Evolutionary conservation across 2,888 invertebrate species (phyloP).

Genomic region (Prosopocoilus inquinatus): DNA sequence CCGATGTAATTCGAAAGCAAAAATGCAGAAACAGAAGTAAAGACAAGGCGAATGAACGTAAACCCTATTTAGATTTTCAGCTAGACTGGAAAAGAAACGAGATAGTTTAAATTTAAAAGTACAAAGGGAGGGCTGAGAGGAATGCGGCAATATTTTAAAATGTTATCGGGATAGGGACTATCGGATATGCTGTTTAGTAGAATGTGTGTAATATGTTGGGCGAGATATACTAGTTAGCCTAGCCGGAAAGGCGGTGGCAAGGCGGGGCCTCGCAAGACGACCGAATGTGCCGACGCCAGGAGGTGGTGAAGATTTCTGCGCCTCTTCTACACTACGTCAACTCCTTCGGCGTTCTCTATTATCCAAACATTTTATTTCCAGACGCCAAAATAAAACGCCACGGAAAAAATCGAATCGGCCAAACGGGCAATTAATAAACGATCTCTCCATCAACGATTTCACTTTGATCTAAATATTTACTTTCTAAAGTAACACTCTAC

Average conservation of each 20-base stretch:
- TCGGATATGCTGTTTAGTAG: constrained; percentile 26
- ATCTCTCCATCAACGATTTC: no score
- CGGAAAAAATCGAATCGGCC: no score
- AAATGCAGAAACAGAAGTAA: constrained; percentile 11
- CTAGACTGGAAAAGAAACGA: constrained; percentile 35
- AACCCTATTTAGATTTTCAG: constrained; percentile 36
- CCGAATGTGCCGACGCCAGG: constrained; percentile 25
- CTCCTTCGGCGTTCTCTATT: constrained; percentile 4
- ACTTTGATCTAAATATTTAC: no score
- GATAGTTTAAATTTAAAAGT: constrained; percentile 39
- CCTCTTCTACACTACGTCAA: constrained; percentile 7
- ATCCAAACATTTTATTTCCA: constrained; percentile 4
- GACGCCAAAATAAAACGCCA: background rate
- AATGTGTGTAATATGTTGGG: constrained; percentile 30
- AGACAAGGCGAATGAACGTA: background rate
- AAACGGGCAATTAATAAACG: no score
- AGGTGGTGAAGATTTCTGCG: constrained; percentile 27
- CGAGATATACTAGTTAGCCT: constrained; percentile 43
- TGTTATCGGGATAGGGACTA: constrained; percentile 38
- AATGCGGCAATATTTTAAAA: constrained; percentile 48
- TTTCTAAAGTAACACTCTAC: no score
- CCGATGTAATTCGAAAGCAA: constrained; percentile 17
- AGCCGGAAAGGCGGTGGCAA: constrained; percentile 45
- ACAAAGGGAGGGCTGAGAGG: constrained; percentile 33
- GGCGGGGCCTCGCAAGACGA: constrained; percentile 41